Percentiles rank a stretch among this genome's conserved stretches.
Conservation (phyloP, 2,113 vertebrate species). For the Nerophis lumbriciformis region DNA sequence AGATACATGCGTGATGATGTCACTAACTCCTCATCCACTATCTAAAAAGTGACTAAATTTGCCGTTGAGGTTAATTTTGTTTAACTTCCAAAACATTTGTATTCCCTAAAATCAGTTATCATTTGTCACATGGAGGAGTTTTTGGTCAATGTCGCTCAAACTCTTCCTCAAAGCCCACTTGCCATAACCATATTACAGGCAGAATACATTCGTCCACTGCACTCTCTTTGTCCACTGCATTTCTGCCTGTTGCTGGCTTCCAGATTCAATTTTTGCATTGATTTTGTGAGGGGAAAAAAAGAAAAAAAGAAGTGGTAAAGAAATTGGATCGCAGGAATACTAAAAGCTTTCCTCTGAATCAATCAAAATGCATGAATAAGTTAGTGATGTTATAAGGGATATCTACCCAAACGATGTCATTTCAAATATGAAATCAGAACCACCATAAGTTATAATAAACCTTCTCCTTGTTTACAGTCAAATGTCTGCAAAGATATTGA, state of each 20-base stretch:
- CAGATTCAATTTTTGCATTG: conserved; percentile 71
- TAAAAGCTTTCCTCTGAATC: conserved; percentile 72
- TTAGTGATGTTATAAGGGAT: conserved; percentile 56
- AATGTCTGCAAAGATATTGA: conserved; percentile 28
- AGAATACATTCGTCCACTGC: conserved; percentile 56
- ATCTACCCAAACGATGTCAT: conserved; percentile 43
- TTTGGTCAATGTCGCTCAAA: conserved; percentile 58
- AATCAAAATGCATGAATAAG: conserved; percentile 68
- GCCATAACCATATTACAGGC: conserved; percentile 65
- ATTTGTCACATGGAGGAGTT: conserved; percentile 49
- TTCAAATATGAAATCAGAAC: conserved; percentile 56
- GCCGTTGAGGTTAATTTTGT: neutral
- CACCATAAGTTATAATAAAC: conserved; percentile 43
- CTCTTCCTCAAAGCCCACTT: conserved; percentile 61
- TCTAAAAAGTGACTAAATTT: too few relatives aligned
- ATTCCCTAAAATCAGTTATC: conserved; percentile 42
- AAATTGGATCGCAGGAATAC: conserved; percentile 67
- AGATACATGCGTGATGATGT: too few relatives aligned
- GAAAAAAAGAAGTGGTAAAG: conserved; percentile 51
- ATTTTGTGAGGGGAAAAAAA: conserved; percentile 46
- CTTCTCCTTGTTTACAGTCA: conserved; percentile 42
- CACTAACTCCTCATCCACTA: too few relatives aligned
- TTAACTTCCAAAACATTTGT: conserved; percentile 20
- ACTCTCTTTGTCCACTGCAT: conserved; percentile 60
- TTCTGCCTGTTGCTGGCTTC: conserved; percentile 36